A percentile compares a stretch with the other conserved stretches of the same genome.
Conservation (phyloP, 2,113 vertebrate species). For the Coreoperca whiteheadi region DNA sequence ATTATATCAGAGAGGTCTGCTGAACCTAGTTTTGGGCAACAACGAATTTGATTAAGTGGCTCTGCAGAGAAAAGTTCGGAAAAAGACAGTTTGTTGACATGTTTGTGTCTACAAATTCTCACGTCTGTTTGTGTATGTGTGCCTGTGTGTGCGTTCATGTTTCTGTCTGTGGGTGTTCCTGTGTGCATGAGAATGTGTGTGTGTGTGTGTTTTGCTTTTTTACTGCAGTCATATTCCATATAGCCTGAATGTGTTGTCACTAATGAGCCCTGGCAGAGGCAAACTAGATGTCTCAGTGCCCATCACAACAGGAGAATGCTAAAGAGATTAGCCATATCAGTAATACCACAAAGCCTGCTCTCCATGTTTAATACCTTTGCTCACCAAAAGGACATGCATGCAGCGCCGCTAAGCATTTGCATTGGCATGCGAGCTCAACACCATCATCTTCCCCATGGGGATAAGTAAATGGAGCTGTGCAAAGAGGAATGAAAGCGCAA, state of each 20-base stretch:
- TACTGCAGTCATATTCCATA: conserved; percentile 48
- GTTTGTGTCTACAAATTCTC: background rate
- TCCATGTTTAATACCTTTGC: conserved; percentile 70
- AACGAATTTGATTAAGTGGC: conserved; percentile 2
- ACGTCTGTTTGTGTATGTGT: background rate
- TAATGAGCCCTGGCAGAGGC: conserved; percentile 59
- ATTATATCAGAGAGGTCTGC: conserved; percentile 4
- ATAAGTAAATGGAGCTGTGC: conserved; percentile 57
- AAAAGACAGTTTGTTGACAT: conserved; percentile 3
- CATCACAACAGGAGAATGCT: conserved; percentile 64
- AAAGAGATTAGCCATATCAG: conserved; percentile 70
- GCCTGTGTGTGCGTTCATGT: background rate
- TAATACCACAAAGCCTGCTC: conserved; percentile 55
- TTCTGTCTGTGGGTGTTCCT: background rate
- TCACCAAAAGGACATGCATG: conserved; percentile 62
- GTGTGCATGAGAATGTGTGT: background rate
- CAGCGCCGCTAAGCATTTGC: conserved; percentile 50
- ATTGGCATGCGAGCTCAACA: conserved; percentile 61
- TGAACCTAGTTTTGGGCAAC: background rate
- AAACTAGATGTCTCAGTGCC: conserved; percentile 64
- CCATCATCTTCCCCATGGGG: conserved; percentile 50
- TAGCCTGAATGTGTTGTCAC: conserved; percentile 50
- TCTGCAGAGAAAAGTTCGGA: conserved; percentile 25
- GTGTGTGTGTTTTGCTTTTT: conserved; percentile 22
- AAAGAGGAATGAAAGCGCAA: conserved; percentile 53